Base-by-base conservation (phyloP, 2,113 vertebrate species). In the Notothenia rossii region DNA sequence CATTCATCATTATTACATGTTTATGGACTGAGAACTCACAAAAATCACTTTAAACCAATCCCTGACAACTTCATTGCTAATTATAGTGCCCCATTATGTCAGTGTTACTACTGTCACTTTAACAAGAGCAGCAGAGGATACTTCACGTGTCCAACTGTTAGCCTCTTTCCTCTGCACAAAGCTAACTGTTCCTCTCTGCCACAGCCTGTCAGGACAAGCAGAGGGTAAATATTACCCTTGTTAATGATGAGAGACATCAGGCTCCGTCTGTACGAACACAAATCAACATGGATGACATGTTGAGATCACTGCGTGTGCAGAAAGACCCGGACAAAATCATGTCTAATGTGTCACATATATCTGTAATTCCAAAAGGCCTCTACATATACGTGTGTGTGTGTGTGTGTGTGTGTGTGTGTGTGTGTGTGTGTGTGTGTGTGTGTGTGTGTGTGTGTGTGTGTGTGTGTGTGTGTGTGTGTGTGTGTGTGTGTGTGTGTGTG, bases 331-430 rank as follows among this genome's bases (percentile, higher is more conserved):
- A 82, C 87, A 82, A 77, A 94, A 85, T 88, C 90, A 81, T 84
- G 88, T 86, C 85, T 89, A 84, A 89, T 83, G 91, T 92, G 93
- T 94, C 91, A 94, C 85, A 79, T 88, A 89, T 88, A 90, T 93
- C 81, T 92, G 88, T 93, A 91, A 90, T 94, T 93, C 92, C 85
- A 89, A 90, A 85, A 89, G 87, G 81, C 76, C 67, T 72, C 15
- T 67, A 58, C 48, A 5, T 61, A n/a, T 33, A 48, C 53, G 46
- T 61, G 75, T 66, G 64, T 69, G 72, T 67, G 51, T 48, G 77
- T 62, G 56, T 72, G 72, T 72, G 77, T 69, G 66, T 78, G 80
- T 74, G 59, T 71, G 72, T 75, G 83, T 86, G 83, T 76, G 85
- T 82, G 55, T 58, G 50, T 72, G 61, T 46, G 53, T 29, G 68